Evolutionary conservation across 2,797 vertebrate species (phyloP).

Genomic region (Enteromius thamalakanensis): DNA sequence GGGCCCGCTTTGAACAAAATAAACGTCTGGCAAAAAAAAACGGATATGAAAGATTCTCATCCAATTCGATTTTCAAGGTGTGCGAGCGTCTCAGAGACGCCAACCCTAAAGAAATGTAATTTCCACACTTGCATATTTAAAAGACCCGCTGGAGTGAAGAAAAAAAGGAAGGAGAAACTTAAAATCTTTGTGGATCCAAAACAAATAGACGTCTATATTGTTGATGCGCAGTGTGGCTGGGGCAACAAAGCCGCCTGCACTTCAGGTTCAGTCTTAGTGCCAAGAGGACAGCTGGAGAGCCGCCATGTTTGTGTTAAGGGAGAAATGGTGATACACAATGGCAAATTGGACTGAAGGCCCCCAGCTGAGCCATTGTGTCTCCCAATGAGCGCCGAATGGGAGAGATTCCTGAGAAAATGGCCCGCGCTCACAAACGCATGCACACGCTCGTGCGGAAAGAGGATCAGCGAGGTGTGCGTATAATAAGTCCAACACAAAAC

Average conservation of each 20-base stretch:
- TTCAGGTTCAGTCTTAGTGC: conserved; percentile 45
- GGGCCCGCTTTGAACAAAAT: neutral
- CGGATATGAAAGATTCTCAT: conserved; percentile 22
- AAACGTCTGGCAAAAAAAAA: conserved; percentile 8
- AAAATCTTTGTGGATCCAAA: conserved; percentile 33
- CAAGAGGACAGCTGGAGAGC: conserved; percentile 62
- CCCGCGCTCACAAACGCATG: conserved; percentile 40
- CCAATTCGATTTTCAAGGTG: conserved; percentile 37
- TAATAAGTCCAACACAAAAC: conserved; percentile 38
- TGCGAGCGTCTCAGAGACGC: neutral
- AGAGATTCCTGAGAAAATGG: conserved; percentile 66
- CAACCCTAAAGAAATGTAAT: conserved; percentile 45
- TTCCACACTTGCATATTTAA: conserved; percentile 46
- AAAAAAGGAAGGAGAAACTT: conserved; percentile 42
- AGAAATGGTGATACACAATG: conserved; percentile 81
- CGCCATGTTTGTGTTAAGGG: conserved; percentile 71
- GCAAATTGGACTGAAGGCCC: conserved; percentile 81
- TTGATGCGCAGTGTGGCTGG: conserved; percentile 12
- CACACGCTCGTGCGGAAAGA: conserved; percentile 39
- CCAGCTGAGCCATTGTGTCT: conserved; percentile 73
- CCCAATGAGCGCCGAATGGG: conserved; percentile 63
- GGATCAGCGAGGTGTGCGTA: conserved; percentile 33
- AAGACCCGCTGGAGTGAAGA: conserved; percentile 18
- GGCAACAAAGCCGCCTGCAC: conserved; percentile 41
- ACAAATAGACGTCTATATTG: conserved; percentile 25